Conservation (phyloP, 2,888 invertebrate genomes). For the Chrysolina oricalcia region DNA sequence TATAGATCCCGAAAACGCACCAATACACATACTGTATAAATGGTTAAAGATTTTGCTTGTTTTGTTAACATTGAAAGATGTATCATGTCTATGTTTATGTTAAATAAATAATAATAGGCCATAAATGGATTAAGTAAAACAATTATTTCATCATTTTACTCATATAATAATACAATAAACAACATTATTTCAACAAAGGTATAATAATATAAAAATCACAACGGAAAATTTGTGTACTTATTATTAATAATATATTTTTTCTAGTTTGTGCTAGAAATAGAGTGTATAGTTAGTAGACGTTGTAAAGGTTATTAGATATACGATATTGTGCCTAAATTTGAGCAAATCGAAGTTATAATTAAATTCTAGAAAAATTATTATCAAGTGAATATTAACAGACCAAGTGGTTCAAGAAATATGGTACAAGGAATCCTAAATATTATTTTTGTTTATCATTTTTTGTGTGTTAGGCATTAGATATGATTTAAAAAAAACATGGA, state of each 20-base stretch:
- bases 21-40: too few relatives aligned
- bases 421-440: neutral
- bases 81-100: too few relatives aligned
- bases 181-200: slow-evolving; percentile 38
- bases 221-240: slow-evolving; percentile 20
- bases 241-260: slow-evolving; percentile 18
- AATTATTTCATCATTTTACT: neutral
- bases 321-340: slow-evolving; percentile 50
- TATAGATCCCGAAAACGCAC: too few relatives aligned
- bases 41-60: too few relatives aligned
- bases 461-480: too few relatives aligned
- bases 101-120: too few relatives aligned
- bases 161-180: slow-evolving; percentile 12
- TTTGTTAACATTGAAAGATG: too few relatives aligned
- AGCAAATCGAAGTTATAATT: slow-evolving; percentile 47
- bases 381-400: neutral
- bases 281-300: slow-evolving; percentile 38
- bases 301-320: slow-evolving; percentile 43
- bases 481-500: neutral
- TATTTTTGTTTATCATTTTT: too few relatives aligned
- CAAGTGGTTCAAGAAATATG: neutral
- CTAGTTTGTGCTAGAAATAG: slow-evolving; percentile 42
- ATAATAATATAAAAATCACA: slow-evolving; percentile 34
- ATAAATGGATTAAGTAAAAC: too few relatives aligned
- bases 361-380: slow-evolving; percentile 2